Conservation (phyloP, 2,888 invertebrate genomes). For the Luffia ferchaultella region DNA sequence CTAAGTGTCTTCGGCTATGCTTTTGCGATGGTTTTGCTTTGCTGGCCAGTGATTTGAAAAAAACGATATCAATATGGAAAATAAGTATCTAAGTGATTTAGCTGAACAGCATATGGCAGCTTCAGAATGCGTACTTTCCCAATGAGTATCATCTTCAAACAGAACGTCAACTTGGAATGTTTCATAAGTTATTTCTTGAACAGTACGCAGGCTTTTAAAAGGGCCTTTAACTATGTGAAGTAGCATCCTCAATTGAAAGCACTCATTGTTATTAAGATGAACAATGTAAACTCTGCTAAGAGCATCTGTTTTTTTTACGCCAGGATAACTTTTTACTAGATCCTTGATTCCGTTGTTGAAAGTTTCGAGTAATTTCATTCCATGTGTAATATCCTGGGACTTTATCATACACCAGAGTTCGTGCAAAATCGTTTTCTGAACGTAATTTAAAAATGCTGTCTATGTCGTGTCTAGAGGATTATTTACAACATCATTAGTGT, state of each 20-base stretch:
- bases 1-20: slow-evolving; percentile 15
- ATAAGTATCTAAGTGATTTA: slow-evolving; percentile 7
- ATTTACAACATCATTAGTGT: slow-evolving; percentile 7
- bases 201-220: slow-evolving; percentile 8
- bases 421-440: slow-evolving; percentile 4
- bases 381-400: slow-evolving; percentile 18
- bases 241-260: slow-evolving; percentile 1
- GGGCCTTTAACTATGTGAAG: slow-evolving; percentile 10
- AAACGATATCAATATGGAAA: slow-evolving; percentile 8
- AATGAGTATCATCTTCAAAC: slow-evolving; percentile 17
- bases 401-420: slow-evolving; percentile 1
- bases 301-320: slow-evolving; percentile 4
- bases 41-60: slow-evolving; percentile 8
- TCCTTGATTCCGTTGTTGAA: slow-evolving; percentile 7
- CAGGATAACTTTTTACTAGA: slow-evolving; percentile 7
- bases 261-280: slow-evolving; percentile 3
- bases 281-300: slow-evolving; percentile 4
- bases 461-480: slow-evolving; percentile 13
- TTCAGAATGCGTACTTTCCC: slow-evolving; percentile 16
- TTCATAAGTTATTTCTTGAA: slow-evolving; percentile 9
- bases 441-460: slow-evolving; percentile 16
- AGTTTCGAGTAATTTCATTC: slow-evolving; percentile 11
- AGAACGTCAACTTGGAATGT: slow-evolving; percentile 17
- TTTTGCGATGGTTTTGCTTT: slow-evolving; percentile 6
- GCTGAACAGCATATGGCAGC: slow-evolving; percentile 5